phyloP scores from a whole-genome alignment of 2,888 invertebrate species.

The Drosophila meridiana region DNA sequence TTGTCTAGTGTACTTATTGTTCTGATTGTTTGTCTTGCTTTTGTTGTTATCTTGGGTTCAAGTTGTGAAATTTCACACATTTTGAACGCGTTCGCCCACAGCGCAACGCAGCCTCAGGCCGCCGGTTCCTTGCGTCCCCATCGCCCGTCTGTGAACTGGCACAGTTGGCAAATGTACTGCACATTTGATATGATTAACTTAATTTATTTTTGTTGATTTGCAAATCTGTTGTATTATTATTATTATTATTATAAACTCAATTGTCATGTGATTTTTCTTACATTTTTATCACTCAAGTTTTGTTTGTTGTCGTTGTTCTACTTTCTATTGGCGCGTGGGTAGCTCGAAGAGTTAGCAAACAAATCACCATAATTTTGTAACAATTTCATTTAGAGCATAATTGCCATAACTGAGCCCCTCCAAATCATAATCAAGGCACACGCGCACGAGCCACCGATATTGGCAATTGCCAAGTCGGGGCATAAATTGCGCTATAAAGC shows the following conservation, averaged over 20 bases:
- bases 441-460: constrained; percentile 56
- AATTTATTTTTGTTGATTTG: constrained; percentile 73
- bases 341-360: constrained; percentile 50
- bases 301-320: constrained; percentile 59
- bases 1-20: constrained; percentile 40
- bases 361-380: constrained; percentile 69
- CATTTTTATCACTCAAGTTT: constrained; percentile 42
- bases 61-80: constrained; percentile 75
- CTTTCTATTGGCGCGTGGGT: constrained; percentile 72
- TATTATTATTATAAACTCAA: constrained; percentile 52
- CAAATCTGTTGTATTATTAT: constrained; percentile 38
- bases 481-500: constrained; percentile 80
- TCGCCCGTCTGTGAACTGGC: constrained; percentile 58
- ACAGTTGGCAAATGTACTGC: constrained; percentile 60
- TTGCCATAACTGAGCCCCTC: constrained; percentile 64
- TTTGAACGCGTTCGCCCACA: constrained; percentile 33
- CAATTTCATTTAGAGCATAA: constrained; percentile 74
- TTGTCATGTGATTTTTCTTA: constrained; percentile 64
- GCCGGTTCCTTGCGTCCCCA: not conserved
- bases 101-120: constrained; percentile 4
- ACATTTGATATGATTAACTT: constrained; percentile 51
- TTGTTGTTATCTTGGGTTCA: constrained; percentile 22
- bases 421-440: constrained; percentile 69
- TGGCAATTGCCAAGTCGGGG: constrained; percentile 53
- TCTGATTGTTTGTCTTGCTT: constrained; percentile 10